Base-by-base conservation (phyloP, 1,140 invertebrate species). In the Coptotermes formosanus region DNA sequence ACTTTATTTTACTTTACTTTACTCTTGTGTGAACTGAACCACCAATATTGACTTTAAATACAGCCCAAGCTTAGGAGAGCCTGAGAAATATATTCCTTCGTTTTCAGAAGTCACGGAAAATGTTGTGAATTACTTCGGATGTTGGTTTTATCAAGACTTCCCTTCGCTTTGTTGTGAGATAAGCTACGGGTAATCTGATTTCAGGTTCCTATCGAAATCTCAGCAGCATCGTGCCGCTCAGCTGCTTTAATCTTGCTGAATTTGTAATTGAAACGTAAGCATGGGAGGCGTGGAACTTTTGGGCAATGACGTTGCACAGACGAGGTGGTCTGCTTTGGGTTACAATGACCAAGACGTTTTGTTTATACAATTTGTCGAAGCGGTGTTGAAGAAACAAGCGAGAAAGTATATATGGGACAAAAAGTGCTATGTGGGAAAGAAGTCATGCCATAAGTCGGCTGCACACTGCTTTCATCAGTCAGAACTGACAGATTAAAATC, bases 351-450 rank as follows among this genome's bases (percentile, higher is more conserved):
- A 30, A n/a, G 64, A 75, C n/a, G 64, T n/a, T 2, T 30, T 75
- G 64, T 75, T 75, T 75, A 75, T 75, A 75, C n/a, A 75, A 75
- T 75, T 75, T 75, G 64, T 75, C 25, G 25, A 75, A 75, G 25
- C 64, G n/a, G 64, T 75, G 64, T 75, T 75, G 64, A 75, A 75
- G 64, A 75, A 30, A 14, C 7, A n/a, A 30, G 30, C 64, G 30
- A 75, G 64, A 75, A 30, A 75, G 64, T 75, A 75, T 75, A 75
- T 30, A 75, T n/a, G 64, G 30, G n/a, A 75, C n/a, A 75, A 75
- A 75, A 75, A 75, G n/a, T 75, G n/a, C n/a, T 75, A n/a, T 75
- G 64, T 30, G 25, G 64, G n/a, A 75, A 25, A 30, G 64, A 75
- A 2, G n/a, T 75, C 64, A 2, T 30, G 64, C 64, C 64, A 75